These are phyloP conservation scores for Gyps fulvus DNA, from an alignment of 2,113 vertebrate genomes.

Conservation along the genomic window DNA sequence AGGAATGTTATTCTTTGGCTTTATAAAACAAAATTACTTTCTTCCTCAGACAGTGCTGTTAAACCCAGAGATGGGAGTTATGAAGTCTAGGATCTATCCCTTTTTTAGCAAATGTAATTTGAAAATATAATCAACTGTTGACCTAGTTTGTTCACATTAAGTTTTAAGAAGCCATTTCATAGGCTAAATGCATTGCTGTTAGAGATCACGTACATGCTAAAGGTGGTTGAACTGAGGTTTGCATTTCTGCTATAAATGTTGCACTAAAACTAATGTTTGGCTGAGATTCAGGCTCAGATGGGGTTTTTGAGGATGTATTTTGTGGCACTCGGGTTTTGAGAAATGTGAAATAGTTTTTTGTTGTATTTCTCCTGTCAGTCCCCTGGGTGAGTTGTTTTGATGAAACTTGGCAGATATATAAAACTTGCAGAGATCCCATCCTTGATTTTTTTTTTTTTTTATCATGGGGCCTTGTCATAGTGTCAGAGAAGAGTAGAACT, in stretches of 20 bases:
- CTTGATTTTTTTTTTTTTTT: neutral
- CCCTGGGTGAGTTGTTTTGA: neutral
- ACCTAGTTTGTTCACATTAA: neutral
- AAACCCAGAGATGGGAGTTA: neutral
- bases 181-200: neutral
- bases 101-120: neutral
- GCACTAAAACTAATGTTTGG: neutral
- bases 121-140: neutral
- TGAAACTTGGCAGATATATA: neutral
- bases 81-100: neutral
- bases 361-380: neutral
- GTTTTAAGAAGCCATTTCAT: neutral
- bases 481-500: neutral
- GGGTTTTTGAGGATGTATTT: neutral
- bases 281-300: neutral
- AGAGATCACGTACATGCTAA: fast-evolving
- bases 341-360: neutral
- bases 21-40: neutral
- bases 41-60: neutral
- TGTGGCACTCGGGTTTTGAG: neutral
- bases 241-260: neutral
- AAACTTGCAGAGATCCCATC: neutral
- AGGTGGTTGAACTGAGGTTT: neutral
- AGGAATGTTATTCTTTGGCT: neutral
- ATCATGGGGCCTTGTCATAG: neutral